Percentiles rank a stretch among this genome's conserved stretches.
These are phyloP conservation scores for Caenorhabditis auriculariae DNA, from an alignment of 2,888 invertebrate species.

Conservation along the genomic window DNA sequence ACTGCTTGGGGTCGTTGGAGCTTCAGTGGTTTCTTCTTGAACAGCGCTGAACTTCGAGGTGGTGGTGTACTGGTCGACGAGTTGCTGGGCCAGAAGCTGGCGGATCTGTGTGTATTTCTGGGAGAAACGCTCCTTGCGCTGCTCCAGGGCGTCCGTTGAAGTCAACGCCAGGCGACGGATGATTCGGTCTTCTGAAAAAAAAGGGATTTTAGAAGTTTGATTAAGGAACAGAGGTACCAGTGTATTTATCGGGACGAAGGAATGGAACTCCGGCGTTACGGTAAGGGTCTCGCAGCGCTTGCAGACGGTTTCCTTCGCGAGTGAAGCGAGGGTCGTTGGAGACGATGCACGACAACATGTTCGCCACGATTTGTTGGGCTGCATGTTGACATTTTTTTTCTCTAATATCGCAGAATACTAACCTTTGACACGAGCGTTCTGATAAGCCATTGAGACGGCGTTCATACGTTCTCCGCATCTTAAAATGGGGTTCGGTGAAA, in stretches of 20 bases:
- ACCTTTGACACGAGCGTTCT: slow-evolving; percentile 40
- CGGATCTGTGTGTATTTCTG: slow-evolving; percentile 31
- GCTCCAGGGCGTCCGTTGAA: slow-evolving; percentile 21
- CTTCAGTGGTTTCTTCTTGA: slow-evolving; percentile 4
- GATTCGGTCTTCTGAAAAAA: slow-evolving; percentile 30
- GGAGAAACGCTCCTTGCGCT: slow-evolving; percentile 31
- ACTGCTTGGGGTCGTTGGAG: not conserved
- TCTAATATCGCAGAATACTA: not conserved
- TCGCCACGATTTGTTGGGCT: slow-evolving; percentile 33
- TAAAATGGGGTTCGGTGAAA: not conserved
- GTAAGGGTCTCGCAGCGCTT: slow-evolving; percentile 27
- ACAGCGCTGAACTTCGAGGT: no score
- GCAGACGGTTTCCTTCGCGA: slow-evolving; percentile 26
- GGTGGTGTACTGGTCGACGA: slow-evolving; percentile 8
- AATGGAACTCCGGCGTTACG: slow-evolving; percentile 39
- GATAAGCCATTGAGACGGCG: slow-evolving; percentile 42
- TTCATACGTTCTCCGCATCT: slow-evolving; percentile 48
- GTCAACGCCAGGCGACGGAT: slow-evolving; percentile 30
- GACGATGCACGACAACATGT: slow-evolving; percentile 37
- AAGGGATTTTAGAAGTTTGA: not conserved
- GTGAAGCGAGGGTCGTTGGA: slow-evolving; percentile 30
- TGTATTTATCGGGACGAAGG: slow-evolving; percentile 35
- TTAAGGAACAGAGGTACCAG: slow-evolving; percentile 4
- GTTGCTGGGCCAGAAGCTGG: slow-evolving; percentile 17
- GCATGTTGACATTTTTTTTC: not conserved